phyloP scores from a whole-genome alignment of 1,140 invertebrate species.

The Aphelinus atriplicis region DNA sequence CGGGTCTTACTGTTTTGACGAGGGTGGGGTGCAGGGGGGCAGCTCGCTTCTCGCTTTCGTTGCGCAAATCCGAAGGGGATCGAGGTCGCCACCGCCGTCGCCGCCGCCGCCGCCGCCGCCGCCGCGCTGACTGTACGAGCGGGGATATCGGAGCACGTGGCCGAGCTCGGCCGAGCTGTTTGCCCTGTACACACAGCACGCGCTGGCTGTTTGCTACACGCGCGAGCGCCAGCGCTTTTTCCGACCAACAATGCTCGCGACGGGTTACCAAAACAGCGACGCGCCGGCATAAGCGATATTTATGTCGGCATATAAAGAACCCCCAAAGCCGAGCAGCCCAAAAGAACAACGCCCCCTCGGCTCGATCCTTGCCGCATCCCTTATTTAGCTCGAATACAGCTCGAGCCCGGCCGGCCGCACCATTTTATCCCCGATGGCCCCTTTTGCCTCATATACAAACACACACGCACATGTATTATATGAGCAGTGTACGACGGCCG shows the following conservation, averaged over 20 bases:
- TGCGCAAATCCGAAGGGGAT: conserved; percentile 55
- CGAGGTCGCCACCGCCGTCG: conserved; percentile 19
- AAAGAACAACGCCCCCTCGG: conserved; percentile 56
- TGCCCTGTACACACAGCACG: conserved; percentile 62
- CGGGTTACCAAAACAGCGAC: conserved; percentile 66
- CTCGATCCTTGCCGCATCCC: conserved; percentile 5
- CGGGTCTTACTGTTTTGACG: no score
- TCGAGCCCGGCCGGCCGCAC: background rate
- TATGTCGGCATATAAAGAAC: conserved; percentile 64
- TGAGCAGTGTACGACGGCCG: conserved; percentile 28
- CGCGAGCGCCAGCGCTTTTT: conserved; percentile 42
- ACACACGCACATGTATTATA: no score
- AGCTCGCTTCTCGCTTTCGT: conserved; percentile 37
- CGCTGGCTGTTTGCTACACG: conserved; percentile 55
- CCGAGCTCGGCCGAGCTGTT: conserved; percentile 53
- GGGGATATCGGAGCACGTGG: conserved; percentile 59
- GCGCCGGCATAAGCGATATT: conserved; percentile 66
- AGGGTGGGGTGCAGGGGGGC: background rate
- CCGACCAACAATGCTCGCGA: conserved; percentile 60
- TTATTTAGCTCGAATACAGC: background rate
- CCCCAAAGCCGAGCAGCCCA: conserved; percentile 54
- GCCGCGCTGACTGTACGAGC: conserved; percentile 57
- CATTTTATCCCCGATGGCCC: conserved; percentile 30
- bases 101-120: conserved; percentile 45
- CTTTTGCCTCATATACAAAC: conserved; percentile 18